Conservation (phyloP, 2,113 vertebrate genomes). For the Scartelaos histophorus region DNA sequence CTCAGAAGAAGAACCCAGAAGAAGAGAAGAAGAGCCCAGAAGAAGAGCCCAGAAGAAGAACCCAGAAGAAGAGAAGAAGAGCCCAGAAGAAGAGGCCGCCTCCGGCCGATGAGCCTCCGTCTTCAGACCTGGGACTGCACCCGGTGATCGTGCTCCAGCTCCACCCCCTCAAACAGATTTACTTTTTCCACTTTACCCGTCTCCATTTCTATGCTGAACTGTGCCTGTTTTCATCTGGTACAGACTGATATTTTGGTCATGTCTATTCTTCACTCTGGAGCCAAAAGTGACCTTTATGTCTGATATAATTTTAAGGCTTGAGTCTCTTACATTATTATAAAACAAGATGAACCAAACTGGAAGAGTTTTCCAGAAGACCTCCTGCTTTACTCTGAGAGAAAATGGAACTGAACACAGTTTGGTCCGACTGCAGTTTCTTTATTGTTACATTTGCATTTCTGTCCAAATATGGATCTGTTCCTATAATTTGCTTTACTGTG, state of each 20-base stretch:
- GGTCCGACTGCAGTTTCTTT: slow-evolving; percentile 23
- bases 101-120: slow-evolving; percentile 73
- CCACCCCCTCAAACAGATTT: slow-evolving; percentile 50
- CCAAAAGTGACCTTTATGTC: not conserved
- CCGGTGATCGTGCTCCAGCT: slow-evolving; percentile 73
- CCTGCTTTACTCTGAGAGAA: not conserved
- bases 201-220: too few relatives aligned
- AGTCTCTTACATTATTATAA: too few relatives aligned
- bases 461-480: slow-evolving; percentile 44
- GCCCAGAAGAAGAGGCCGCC: slow-evolving; percentile 86
- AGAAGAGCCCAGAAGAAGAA: too few relatives aligned
- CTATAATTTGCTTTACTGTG: slow-evolving; percentile 28
- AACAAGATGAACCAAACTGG: too few relatives aligned
- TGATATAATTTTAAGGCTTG: not conserved
- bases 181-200: not conserved
- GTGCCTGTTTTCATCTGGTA: too few relatives aligned
- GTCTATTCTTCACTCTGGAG: too few relatives aligned
- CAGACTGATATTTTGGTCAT: not conserved
- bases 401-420: too few relatives aligned
- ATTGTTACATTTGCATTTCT: slow-evolving; percentile 39
- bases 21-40: too few relatives aligned
- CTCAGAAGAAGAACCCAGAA: too few relatives aligned
- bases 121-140: slow-evolving; percentile 88
- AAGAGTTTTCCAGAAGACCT: too few relatives aligned
- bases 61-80: too few relatives aligned